A percentile compares a stretch with the other conserved stretches of the same genome.
phyloP scores from a whole-genome alignment of 2,888 invertebrate genomes.

The Taphrorychus bicolor region DNA sequence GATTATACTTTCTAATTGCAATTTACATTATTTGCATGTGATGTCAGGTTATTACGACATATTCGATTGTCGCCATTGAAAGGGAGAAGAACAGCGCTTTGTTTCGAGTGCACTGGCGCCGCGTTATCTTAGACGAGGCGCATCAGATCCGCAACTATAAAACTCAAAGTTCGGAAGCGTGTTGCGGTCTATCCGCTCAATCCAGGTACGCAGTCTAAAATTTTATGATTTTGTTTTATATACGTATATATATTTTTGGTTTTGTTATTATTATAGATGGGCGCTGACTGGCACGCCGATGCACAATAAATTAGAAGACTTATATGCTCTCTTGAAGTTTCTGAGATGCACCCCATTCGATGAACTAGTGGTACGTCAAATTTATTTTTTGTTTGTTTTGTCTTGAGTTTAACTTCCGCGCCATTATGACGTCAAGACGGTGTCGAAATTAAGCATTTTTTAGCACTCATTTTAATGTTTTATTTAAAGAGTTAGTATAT shows the following conservation, averaged over 20 bases:
- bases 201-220: constrained; percentile 48
- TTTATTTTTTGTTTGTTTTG: too few species aligned
- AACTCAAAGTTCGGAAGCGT: constrained; percentile 74
- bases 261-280: too few species aligned
- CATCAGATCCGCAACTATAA: constrained; percentile 91
- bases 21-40: too few species aligned
- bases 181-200: constrained; percentile 68
- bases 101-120: constrained; percentile 78
- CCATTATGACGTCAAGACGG: too few species aligned
- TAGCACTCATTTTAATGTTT: too few species aligned
- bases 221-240: neutral
- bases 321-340: constrained; percentile 83
- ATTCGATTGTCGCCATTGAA: constrained; percentile 75
- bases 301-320: constrained; percentile 89
- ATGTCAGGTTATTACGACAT: constrained; percentile 86
- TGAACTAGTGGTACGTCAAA: constrained; percentile 68
- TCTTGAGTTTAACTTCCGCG: too few species aligned
- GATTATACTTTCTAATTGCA: too few species aligned
- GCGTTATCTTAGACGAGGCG: constrained; percentile 92
- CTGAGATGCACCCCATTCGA: constrained; percentile 88
- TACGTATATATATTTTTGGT: too few species aligned
- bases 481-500: too few species aligned
- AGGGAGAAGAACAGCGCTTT: constrained; percentile 66
- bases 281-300: constrained; percentile 94
- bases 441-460: too few species aligned